Conservation (phyloP, 2,797 vertebrate species). For the Pseudotriccus pelzelni region DNA sequence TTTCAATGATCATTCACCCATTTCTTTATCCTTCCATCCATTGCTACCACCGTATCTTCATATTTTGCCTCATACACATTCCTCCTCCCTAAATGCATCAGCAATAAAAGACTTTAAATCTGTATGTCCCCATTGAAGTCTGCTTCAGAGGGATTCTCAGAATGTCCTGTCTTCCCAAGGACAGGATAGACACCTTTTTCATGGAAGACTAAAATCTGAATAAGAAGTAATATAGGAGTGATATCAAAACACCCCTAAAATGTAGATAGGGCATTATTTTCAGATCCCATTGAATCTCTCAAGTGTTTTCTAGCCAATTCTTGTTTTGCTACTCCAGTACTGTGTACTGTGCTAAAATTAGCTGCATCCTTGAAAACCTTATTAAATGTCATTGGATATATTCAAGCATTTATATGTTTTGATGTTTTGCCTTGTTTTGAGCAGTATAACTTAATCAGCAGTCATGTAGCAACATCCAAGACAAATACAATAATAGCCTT, state of each 20-base stretch:
- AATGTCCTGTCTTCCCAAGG: background rate
- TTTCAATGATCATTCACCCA: background rate
- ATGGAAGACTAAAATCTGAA: background rate
- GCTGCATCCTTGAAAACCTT: background rate
- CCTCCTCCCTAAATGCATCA: background rate
- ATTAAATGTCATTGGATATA: constrained; percentile 29
- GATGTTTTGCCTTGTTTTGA: constrained; percentile 54
- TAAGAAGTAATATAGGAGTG: background rate
- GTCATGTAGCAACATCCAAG: constrained; percentile 20
- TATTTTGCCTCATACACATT: background rate
- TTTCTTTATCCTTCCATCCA: background rate
- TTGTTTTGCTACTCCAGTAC: background rate
- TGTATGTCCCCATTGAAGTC: background rate
- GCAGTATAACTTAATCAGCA: constrained; percentile 34
- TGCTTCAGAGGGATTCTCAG: background rate
- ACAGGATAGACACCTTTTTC: background rate
- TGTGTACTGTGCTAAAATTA: constrained; percentile 26
- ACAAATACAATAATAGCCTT: constrained; percentile 18
- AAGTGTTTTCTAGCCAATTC: background rate
- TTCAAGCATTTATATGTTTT: constrained; percentile 29
- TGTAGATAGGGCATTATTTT: background rate
- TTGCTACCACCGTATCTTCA: background rate
- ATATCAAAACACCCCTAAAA: background rate
- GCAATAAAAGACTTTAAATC: background rate
- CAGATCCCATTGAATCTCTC: background rate